phyloP scores from a whole-genome alignment of 1,140 invertebrate species.

The Megalonaias nervosa region DNA sequence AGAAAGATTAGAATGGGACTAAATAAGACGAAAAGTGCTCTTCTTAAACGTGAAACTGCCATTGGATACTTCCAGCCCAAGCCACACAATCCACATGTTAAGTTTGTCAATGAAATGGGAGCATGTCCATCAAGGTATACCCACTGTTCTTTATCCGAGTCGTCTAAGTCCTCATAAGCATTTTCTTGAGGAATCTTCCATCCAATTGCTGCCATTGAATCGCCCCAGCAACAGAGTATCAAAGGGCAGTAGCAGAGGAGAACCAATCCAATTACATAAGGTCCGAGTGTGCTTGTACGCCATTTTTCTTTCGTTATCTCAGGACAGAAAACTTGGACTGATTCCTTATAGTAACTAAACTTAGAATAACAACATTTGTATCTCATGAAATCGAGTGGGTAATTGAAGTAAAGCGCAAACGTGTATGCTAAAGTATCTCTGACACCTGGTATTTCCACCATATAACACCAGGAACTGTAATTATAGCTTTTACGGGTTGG shows the following conservation, averaged over 20 bases:
- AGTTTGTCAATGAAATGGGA: constrained; percentile 10
- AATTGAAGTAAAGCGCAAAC: constrained; percentile 15
- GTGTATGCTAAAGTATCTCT: constrained; percentile 11
- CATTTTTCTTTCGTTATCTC: not conserved
- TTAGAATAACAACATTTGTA: constrained; percentile 17
- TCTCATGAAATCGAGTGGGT: constrained; percentile 6
- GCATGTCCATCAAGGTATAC: constrained; percentile 18
- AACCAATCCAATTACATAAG: constrained; percentile 14
- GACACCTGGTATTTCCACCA: constrained; percentile 15
- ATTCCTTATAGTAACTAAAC: not conserved
- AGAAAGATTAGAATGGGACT: constrained; percentile 15
- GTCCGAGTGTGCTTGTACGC: constrained; percentile 2
- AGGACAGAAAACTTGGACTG: not conserved
- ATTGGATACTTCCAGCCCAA: constrained; percentile 12
- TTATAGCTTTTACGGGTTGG: not conserved
- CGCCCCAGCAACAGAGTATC: not conserved
- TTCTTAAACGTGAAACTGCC: constrained; percentile 10
- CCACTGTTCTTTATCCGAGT: not conserved
- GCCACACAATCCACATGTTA: constrained; percentile 16
- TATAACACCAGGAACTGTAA: constrained; percentile 22
- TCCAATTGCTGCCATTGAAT: not conserved
- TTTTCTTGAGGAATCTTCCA: not conserved
- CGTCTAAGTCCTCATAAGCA: not conserved
- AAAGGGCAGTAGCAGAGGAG: constrained; percentile 19
- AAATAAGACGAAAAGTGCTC: constrained; percentile 8